A percentile compares a stretch with the other conserved stretches of the same genome.
phyloP scores from a whole-genome alignment of 2,113 vertebrate genomes.

The Xyrauchen texanus region DNA sequence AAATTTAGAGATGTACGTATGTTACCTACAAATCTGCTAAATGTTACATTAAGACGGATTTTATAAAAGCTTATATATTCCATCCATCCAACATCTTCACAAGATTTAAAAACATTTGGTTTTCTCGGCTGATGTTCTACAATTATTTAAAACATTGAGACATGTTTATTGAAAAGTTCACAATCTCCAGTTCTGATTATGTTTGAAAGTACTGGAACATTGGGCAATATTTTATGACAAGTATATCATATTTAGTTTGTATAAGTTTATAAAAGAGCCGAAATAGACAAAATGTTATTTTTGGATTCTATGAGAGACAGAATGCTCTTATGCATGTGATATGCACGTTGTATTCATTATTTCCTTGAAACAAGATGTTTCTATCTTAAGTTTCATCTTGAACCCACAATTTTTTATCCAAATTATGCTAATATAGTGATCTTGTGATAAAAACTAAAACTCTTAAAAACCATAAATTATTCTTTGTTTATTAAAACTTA shows the following conservation, averaged over 20 bases:
- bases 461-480: not conserved
- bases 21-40: not conserved
- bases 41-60: no score
- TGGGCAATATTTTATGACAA: not conserved
- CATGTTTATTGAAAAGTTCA: no score
- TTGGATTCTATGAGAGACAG: not conserved
- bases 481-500: not conserved
- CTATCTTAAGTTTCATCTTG: not conserved
- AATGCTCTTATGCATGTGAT: not conserved
- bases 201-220: constrained; percentile 34
- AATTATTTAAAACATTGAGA: no score
- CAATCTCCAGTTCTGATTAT: constrained; percentile 47
- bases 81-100: no score
- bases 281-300: constrained; percentile 2
- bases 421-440: no score
- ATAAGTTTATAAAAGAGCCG: not conserved
- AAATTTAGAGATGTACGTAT: not conserved
- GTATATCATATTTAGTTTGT: not conserved
- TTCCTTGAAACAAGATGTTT: constrained; percentile 8
- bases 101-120: no score
- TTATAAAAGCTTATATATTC: no score
- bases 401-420: no score
- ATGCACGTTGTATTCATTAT: constrained; percentile 8
- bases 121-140: no score
- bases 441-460: no score